Conservation (phyloP, 2,888 invertebrate species). For the Dynastes grantii region DNA sequence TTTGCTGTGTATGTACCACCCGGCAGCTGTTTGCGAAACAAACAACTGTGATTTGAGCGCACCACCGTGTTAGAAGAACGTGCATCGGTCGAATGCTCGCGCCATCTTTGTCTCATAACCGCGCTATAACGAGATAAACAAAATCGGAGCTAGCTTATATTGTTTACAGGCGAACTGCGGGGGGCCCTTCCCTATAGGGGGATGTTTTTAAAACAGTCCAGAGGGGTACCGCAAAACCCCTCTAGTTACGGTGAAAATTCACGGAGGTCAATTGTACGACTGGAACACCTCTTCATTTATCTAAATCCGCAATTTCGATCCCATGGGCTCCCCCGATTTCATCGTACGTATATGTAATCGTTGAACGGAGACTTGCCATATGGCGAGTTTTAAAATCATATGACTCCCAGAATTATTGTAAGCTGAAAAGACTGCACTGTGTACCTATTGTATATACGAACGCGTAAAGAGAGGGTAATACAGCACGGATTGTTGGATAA, state of each 20-base stretch:
- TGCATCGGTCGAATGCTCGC: constrained; percentile 26
- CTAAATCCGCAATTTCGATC: constrained; percentile 66
- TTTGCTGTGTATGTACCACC: constrained; percentile 50
- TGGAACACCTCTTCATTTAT: constrained; percentile 68
- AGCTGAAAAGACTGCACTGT: constrained; percentile 60
- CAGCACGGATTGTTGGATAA: constrained; percentile 47
- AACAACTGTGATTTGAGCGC: constrained; percentile 57
- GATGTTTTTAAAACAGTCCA: constrained; percentile 58
- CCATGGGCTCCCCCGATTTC: constrained; percentile 57
- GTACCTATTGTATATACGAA: constrained; percentile 57
- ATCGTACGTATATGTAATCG: constrained; percentile 54
- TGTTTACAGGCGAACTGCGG: constrained; percentile 61
- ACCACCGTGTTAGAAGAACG: constrained; percentile 45
- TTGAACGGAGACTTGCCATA: constrained; percentile 57
- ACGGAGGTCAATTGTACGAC: constrained; percentile 56
- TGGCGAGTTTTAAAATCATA: constrained; percentile 58
- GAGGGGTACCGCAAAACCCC: constrained; percentile 46
- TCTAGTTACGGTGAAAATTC: constrained; percentile 48
- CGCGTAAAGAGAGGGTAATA: constrained; percentile 45
- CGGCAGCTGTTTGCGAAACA: constrained; percentile 61
- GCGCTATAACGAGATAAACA: constrained; percentile 30
- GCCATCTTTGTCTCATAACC: constrained; percentile 25
- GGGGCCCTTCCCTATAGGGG: constrained; percentile 61
- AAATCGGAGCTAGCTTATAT: constrained; percentile 57
- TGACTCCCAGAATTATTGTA: constrained; percentile 53